Base-by-base conservation (phyloP, 1,140 invertebrate species). In the Campoletis sonorensis region DNA sequence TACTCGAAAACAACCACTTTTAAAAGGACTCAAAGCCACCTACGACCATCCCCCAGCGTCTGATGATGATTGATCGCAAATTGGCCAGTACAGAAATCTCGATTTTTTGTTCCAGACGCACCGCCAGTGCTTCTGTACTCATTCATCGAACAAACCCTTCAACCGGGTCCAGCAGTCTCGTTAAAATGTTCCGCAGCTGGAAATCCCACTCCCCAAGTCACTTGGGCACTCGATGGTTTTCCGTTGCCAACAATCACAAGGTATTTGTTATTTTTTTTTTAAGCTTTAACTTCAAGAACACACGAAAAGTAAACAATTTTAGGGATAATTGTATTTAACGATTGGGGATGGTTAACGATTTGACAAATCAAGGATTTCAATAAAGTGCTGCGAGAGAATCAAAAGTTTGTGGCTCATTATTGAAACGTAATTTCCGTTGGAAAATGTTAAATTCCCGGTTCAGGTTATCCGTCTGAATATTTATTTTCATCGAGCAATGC, bases 131-230 rank as follows among this genome's bases (percentile, higher is more conserved):
- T 98, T 58, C 92, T 96, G 18, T 96, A 97, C 88, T 96, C 95
- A 79, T 97, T 97, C 89, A 96, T 96, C 84, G 96, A 97, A 88
- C 96, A 97, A 90, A 97, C 96, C 51, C 91, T 97, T 58, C 96
- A 97, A 84, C 96, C 96, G 1, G 97, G 96, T 18, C 95, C 96
- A n/a, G 94, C 95, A 76, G 95, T 97, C 64, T 97, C 96, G 70
- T 91, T 98, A 67, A 97, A 97, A 90, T 98, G 97, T 89, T 96
- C 95, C 45, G 96, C 96, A 78, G 94, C 96, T 64, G 97, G 97
- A 72, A 97, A 97, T 91, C 97, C 96, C 23, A 97, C 97, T 68
- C 97, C 97, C 11, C 94, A 95, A 87, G 95, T 97, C 85, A 94
- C 94, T 61, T 98, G 97, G 97, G 94, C 94, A 54, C 92, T 97